Conservation (phyloP, 37 sponge, comb jelly and placozoan genomes). For the Tethya wilhelma region DNA sequence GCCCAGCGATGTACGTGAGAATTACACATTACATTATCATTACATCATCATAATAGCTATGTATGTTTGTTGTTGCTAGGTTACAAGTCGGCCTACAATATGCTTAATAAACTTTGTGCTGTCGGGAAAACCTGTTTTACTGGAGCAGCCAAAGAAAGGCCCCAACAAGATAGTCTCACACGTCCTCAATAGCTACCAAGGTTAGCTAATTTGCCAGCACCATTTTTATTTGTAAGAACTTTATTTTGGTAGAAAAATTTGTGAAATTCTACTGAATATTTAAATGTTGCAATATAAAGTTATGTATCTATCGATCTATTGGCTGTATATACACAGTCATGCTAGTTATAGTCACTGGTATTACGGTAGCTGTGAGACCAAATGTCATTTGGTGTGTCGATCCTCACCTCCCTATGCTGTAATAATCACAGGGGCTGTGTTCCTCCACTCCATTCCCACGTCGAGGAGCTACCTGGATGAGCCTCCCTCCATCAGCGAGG, state of each 20-base stretch:
- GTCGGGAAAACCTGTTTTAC: slow-evolving; percentile 79
- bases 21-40: neutral
- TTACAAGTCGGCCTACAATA: slow-evolving; percentile 82
- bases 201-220: no score
- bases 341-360: neutral
- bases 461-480: slow-evolving; percentile 75
- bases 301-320: neutral
- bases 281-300: neutral
- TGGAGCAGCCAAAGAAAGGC: slow-evolving; percentile 83
- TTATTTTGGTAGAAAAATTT: neutral
- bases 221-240: neutral
- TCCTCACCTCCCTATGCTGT: no score
- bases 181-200: slow-evolving; percentile 64
- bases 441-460: slow-evolving; percentile 78
- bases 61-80: slow-evolving; percentile 35
- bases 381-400: no score
- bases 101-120: slow-evolving; percentile 91
- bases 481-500: slow-evolving; percentile 89
- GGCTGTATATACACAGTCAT: neutral
- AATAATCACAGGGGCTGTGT: slow-evolving; percentile 58
- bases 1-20: slow-evolving; percentile 71
- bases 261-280: neutral
- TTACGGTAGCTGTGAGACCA: neutral
- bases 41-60: neutral
- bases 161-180: slow-evolving; percentile 64